A percentile compares a stretch with the other conserved stretches of the same genome.
phyloP scores from a whole-genome alignment of 2,888 invertebrate species.

The Synanthedon formicaeformis region DNA sequence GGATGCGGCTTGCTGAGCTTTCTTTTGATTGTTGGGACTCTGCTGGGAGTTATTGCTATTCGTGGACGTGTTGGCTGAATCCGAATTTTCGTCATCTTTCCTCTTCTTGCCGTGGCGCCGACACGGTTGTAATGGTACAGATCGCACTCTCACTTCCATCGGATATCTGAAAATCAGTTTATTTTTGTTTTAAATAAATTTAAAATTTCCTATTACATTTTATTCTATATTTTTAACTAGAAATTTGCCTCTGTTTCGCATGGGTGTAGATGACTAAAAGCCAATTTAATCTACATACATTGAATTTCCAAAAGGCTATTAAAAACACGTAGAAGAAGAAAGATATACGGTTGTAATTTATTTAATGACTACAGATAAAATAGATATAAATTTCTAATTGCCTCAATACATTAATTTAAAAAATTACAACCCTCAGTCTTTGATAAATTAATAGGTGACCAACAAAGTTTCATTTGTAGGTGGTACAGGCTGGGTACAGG shows the following conservation, averaged over 20 bases:
- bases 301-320: neutral
- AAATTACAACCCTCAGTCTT: too few relatives aligned
- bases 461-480: too few relatives aligned
- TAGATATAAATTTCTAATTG: too few relatives aligned
- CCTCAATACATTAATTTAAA: too few relatives aligned
- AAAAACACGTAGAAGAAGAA: too few relatives aligned
- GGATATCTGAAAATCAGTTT: constrained; percentile 76
- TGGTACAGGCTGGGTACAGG: too few relatives aligned
- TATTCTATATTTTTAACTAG: neutral
- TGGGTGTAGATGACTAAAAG: neutral
- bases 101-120: constrained; percentile 82
- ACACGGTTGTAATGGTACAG: constrained; percentile 87
- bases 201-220: neutral
- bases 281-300: neutral
- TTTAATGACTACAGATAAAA: too few relatives aligned
- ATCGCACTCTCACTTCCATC: constrained; percentile 86
- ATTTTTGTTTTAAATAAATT: neutral
- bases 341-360: too few relatives aligned
- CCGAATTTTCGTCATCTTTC: constrained; percentile 76
- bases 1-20: constrained; percentile 40
- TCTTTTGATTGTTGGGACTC: constrained; percentile 50
- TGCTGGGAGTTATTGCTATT: constrained; percentile 36
- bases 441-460: too few relatives aligned
- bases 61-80: constrained; percentile 33
- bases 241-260: too few relatives aligned